A percentile compares a stretch with the other conserved stretches of the same genome.
These are phyloP conservation scores for Plectrocnemia conspersa DNA, from an alignment of 1,140 invertebrate species.

Conservation along the genomic window DNA sequence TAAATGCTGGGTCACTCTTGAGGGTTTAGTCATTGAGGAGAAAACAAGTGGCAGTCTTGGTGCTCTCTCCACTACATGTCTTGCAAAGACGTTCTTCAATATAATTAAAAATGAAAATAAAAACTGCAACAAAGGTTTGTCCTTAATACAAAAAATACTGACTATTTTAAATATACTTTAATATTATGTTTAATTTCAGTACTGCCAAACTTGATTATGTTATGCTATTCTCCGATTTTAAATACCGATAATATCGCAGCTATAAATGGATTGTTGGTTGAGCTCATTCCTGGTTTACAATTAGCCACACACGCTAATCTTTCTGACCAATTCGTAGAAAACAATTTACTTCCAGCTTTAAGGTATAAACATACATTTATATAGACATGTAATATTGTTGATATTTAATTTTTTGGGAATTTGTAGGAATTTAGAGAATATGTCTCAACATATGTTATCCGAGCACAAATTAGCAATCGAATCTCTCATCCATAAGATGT, in stretches of 20 bases:
- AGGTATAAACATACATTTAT: constrained; percentile 23
- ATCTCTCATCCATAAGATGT: constrained; percentile 39
- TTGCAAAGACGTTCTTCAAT: constrained; percentile 17
- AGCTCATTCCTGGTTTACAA: constrained; percentile 29
- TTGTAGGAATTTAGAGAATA: constrained; percentile 26
- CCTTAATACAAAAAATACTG: neutral
- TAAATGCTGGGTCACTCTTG: constrained; percentile 31
- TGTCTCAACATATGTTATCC: constrained; percentile 18
- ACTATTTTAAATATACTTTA: constrained; percentile 1
- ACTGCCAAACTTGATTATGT: constrained; percentile 24
- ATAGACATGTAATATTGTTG: neutral
- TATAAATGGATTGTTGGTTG: constrained; percentile 26
- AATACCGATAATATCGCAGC: constrained; percentile 20
- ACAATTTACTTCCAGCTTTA: constrained; percentile 27
- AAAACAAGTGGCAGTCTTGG: constrained; percentile 15
- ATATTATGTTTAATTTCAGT: constrained; percentile 25
- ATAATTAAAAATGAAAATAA: constrained; percentile 13
- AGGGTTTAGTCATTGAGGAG: constrained; percentile 30
- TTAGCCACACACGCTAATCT: constrained; percentile 27
- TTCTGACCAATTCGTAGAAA: constrained; percentile 27
- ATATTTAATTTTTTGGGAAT: neutral
- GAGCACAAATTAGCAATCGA: constrained; percentile 45
- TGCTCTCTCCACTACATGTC: constrained; percentile 8
- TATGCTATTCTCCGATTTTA: constrained; percentile 29
- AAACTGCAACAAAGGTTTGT: constrained; percentile 25